Evolutionary conservation across 1,140 invertebrate genomes (phyloP), one percentile per base, ranked within the genome.

Genomic region (Sesamia nonagrioides): DNA sequence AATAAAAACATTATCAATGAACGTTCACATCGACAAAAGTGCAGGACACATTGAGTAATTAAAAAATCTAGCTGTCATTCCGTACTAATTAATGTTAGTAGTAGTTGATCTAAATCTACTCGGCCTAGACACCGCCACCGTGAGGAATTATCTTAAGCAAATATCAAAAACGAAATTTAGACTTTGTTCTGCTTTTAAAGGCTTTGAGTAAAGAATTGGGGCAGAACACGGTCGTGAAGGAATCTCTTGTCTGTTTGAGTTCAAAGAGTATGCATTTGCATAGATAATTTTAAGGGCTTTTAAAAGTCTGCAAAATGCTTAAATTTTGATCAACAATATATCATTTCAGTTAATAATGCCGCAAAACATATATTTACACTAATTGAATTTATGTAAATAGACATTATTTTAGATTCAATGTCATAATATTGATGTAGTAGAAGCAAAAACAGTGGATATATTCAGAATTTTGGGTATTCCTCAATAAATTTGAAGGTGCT

Each of bases 141-240:
- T 93, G 89, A 91, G 86, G 86, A 90, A 79, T 85, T 82, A 92
- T 91, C 88, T 86, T 73, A 82, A 95, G 93, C 93, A 95, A 95
- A 95, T 95, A 94, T 85, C 91, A 95, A 95, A 95, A 95, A 95
- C 89, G 93, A 95, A 95, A 95, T 95, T 95, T 95, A 95, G 93
- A 95, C 93, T 93, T 82, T 91, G 92, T 95, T 94, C 92, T 94
- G 92, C 91, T 82, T 80, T 87, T 89, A 86, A 74, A 63, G 54
- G 85, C 86, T 80, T 86, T 84, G 83, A 83, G 84, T 85, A 84
- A 86, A 72, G 68, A 88, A 78, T 82, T 85, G 85, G 84, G 81
- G 91, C 91, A 93, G 93, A 93, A 93, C 91, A 88, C 21, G 76
- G 45, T 37, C 83, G 78, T 84, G 86, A 78, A 92, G 88, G 90